A percentile compares a stretch with the other conserved stretches of the same genome.
Evolutionary conservation across 1,140 invertebrate species (phyloP).

Genomic region (Episyrphus balteatus): DNA sequence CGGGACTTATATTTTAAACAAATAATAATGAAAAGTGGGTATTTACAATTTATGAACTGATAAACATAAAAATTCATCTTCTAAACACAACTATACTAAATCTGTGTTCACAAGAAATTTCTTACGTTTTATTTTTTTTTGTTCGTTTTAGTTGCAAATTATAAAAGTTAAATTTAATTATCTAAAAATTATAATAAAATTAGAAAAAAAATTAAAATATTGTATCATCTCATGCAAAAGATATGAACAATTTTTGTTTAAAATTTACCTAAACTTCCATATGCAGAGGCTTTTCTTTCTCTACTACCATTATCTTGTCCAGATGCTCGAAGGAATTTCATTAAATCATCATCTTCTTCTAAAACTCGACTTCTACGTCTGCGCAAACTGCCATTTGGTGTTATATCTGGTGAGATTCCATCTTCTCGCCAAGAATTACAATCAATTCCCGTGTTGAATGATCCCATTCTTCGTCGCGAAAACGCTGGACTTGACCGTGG

Average conservation of each 20-base stretch:
- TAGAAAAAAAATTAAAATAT: too few species aligned
- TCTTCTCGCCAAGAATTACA: slow-evolving; percentile 37
- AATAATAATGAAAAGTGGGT: too few species aligned
- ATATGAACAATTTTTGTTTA: not conserved
- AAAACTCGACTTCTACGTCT: slow-evolving; percentile 67
- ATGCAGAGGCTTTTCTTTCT: slow-evolving; percentile 62
- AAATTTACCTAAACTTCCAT: slow-evolving; percentile 62
- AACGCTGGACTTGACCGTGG: slow-evolving; percentile 56
- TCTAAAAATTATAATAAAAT: too few species aligned
- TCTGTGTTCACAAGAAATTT: too few species aligned
- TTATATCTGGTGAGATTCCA: slow-evolving; percentile 71
- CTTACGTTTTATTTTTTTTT: not conserved
- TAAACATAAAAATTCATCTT: too few species aligned
- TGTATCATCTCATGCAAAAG: too few species aligned
- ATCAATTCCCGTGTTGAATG: slow-evolving; percentile 39
- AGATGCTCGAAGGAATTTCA: slow-evolving; percentile 71
- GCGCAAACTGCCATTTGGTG: slow-evolving; percentile 76
- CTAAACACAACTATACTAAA: too few species aligned
- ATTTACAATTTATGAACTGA: too few species aligned
- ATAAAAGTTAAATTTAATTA: too few species aligned
- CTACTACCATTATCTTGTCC: slow-evolving; percentile 57
- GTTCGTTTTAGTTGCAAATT: too few species aligned
- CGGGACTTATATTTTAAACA: too few species aligned
- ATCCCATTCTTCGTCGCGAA: slow-evolving; percentile 52
- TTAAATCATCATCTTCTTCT: slow-evolving; percentile 74